Evolutionary conservation across 1,140 invertebrate genomes (phyloP), one percentile per base, ranked within the genome.

Genomic region (Meloidogyne hapla): DNA sequence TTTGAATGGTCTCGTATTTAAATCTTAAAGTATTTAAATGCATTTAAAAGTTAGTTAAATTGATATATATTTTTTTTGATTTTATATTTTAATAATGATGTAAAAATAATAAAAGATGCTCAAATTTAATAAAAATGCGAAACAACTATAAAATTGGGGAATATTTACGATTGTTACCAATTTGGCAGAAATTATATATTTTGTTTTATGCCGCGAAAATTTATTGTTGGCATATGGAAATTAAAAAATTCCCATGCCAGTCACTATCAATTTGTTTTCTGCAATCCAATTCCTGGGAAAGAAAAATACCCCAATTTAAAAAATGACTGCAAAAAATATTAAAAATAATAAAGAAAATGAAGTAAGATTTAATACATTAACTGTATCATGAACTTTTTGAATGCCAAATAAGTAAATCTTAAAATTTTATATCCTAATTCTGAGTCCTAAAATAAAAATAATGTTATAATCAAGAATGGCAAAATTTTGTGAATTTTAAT

Each of bases 281-380:
- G 48, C 48, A 56, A 56, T 56, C 8, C n/a, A 56, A n/a, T 56
- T 56, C 48, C 48, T 56, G 48, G 48, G 48, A 21, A 56, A 6
- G 33, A 6, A 48, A 21, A 56, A 56, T 56, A 56, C n/a, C n/a
- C n/a, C n/a, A 56, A 4, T n/a, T 56, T 56, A 15, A 56, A 33
- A 56, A 56, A 56, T 56, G 48, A n/a, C 48, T 56, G 48, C 48
- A 56, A 56, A 56, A 56, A 56, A 56, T 56, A 33, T 33, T 33
- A 48, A 48, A 48, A 48, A 18, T 48, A 56, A 56, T n/a, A 21
- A 8, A 56, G 48, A 9, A 56, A 56, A 56, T 56, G 48, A 56
- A 56, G 48, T 56, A 56, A 56, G 48, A n/a, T 56, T 56, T 56
- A n/a, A 18, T 48, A 48, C 13, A 48, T 18, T 4, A 18, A 18